Conservation (phyloP, 30 jellyfish, hydroid and myxozoan species). For the Catostylus mosaicus region DNA sequence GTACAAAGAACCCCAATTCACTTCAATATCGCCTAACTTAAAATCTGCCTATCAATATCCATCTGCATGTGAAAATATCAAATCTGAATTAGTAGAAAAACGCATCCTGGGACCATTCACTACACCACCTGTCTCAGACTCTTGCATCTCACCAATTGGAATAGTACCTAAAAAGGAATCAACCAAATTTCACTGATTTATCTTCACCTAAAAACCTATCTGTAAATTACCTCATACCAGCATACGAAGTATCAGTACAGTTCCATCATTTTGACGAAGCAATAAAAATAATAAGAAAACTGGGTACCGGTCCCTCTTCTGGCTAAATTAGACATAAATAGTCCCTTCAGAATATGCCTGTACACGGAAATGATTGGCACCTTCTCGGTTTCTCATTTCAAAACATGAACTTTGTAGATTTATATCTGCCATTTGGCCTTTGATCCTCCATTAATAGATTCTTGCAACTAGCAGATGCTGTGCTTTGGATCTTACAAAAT, state of each 20-base stretch:
- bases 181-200: slow-evolving; percentile 9
- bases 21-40: not conserved
- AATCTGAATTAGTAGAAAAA: not conserved
- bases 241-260: slow-evolving; percentile 17
- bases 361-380: slow-evolving; percentile 37
- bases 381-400: slow-evolving; percentile 23
- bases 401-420: slow-evolving; percentile 7
- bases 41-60: not conserved
- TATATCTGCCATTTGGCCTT: slow-evolving; percentile 29
- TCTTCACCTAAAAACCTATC: slow-evolving; percentile 55
- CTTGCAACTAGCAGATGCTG: slow-evolving; percentile 11
- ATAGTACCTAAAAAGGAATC: slow-evolving; percentile 35
- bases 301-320: slow-evolving; percentile 34
- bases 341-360: slow-evolving; percentile 57
- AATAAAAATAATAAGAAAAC: slow-evolving; percentile 10
- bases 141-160: slow-evolving; percentile 28
- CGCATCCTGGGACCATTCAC: not conserved
- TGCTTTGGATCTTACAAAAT: slow-evolving; percentile 1
- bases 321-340: slow-evolving; percentile 51
- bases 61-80: not conserved
- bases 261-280: slow-evolving; percentile 43
- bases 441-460: slow-evolving; percentile 15
- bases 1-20: not conserved
- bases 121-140: not conserved
- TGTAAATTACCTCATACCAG: slow-evolving; percentile 35